These are phyloP conservation scores for Cichlasoma orientale DNA, from an alignment of 2,797 vertebrate genomes.

Conservation along the genomic window DNA sequence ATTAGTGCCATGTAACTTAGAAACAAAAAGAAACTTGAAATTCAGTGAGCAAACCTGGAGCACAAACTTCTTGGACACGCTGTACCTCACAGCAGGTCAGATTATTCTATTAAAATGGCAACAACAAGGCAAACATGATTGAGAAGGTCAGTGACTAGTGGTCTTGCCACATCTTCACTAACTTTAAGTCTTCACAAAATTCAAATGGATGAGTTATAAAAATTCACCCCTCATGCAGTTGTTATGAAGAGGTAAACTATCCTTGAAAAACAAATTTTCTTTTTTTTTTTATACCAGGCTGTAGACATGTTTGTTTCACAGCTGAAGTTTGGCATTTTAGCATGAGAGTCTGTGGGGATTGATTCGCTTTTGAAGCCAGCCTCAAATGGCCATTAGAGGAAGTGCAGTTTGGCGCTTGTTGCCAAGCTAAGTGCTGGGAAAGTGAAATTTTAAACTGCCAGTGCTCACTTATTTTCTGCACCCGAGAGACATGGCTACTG, in stretches of 20 bases:
- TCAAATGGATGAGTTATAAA: not conserved
- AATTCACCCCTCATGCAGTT: not conserved
- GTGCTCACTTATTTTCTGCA: not conserved
- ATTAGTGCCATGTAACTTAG: not conserved
- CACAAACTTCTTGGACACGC: not conserved
- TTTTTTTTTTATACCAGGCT: not conserved
- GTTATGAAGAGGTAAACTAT: not conserved
- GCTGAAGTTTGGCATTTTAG: slow-evolving; percentile 31
- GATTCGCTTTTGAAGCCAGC: not conserved
- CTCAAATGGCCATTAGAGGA: slow-evolving; percentile 13
- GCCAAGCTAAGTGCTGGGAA: not conserved
- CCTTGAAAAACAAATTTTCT: not conserved
- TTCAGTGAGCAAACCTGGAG: not conserved
- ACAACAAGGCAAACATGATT: not conserved
- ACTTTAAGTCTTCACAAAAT: not conserved
- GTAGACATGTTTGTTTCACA: slow-evolving; percentile 4
- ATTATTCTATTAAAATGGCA: not conserved
- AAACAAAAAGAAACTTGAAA: not conserved
- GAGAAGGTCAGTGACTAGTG: not conserved
- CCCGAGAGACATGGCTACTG: not conserved
- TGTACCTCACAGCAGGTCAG: not conserved
- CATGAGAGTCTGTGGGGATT: not conserved
- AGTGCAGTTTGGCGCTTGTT: slow-evolving; percentile 1
- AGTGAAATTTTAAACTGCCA: slow-evolving; percentile 1
- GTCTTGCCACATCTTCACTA: not conserved